Evolutionary conservation across 2,113 vertebrate genomes (phyloP).

Genomic region (Pelobates fuscus): DNA sequence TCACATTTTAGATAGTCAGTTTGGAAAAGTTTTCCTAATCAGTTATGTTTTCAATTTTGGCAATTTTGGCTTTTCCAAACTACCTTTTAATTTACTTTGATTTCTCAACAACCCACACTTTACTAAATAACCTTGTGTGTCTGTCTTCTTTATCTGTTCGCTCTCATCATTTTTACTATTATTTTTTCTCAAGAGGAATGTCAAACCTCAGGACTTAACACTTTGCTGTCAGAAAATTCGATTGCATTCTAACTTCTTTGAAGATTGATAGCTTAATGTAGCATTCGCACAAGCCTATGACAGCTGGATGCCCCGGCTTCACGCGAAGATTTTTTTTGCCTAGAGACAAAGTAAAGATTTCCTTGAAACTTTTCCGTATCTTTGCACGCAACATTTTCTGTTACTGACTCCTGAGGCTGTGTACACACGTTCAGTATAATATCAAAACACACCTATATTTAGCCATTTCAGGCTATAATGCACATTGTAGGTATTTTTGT

Average conservation of each 20-base stretch:
- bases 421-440: neutral
- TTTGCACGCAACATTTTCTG: conserved; percentile 32
- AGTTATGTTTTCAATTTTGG: too few species aligned
- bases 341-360: neutral
- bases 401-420: neutral
- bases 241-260: neutral
- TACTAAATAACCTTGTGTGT: too few species aligned
- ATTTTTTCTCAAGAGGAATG: too few species aligned
- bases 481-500: too few species aligned
- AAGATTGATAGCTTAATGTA: neutral
- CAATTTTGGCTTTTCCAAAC: too few species aligned
- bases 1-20: too few species aligned
- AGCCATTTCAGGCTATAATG: neutral
- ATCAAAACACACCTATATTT: neutral
- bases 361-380: conserved; percentile 5
- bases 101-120: too few species aligned
- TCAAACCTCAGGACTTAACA: too few species aligned
- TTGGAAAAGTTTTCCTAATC: too few species aligned
- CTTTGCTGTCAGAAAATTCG: neutral
- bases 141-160: too few species aligned
- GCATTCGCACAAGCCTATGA: neutral
- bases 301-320: neutral
- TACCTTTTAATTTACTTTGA: too few species aligned
- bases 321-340: neutral
- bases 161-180: too few species aligned